A percentile compares a stretch with the other conserved stretches of the same genome.
Conservation (phyloP, 2,797 vertebrate genomes). For the Prunella strophiata region DNA sequence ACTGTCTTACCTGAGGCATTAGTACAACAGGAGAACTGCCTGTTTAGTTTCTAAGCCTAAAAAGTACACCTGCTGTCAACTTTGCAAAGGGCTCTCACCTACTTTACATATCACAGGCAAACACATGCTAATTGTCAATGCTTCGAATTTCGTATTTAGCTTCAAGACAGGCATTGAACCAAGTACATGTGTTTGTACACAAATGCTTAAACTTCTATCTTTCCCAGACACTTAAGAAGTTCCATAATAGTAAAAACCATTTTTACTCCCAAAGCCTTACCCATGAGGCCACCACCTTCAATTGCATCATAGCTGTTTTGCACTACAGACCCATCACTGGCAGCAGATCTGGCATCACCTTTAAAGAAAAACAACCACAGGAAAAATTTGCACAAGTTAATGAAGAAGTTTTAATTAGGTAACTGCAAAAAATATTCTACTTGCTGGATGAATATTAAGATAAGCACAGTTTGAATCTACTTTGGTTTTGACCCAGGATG, state of each 20-base stretch:
- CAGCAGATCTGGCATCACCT: conserved; percentile 74
- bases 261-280: conserved; percentile 77
- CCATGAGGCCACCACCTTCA: conserved; percentile 86
- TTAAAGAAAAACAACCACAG: neutral
- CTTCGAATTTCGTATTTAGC: neutral
- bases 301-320: conserved; percentile 87
- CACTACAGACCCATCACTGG: conserved; percentile 78
- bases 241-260: neutral
- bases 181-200: neutral
- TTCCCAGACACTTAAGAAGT: neutral
- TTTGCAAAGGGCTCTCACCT: neutral
- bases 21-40: neutral
- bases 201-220: neutral
- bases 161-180: neutral
- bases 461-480: neutral
- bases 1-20: neutral
- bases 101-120: neutral
- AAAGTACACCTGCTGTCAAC: neutral
- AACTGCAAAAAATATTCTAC: neutral
- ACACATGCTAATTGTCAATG: neutral
- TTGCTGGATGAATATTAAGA: neutral
- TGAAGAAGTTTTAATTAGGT: neutral
- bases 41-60: neutral
- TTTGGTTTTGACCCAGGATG: neutral
- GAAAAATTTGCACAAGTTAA: neutral